Percentiles rank a stretch among this genome's conserved stretches.
Conservation (phyloP, 1,140 invertebrate species). For the Luehdorfia chinensis region DNA sequence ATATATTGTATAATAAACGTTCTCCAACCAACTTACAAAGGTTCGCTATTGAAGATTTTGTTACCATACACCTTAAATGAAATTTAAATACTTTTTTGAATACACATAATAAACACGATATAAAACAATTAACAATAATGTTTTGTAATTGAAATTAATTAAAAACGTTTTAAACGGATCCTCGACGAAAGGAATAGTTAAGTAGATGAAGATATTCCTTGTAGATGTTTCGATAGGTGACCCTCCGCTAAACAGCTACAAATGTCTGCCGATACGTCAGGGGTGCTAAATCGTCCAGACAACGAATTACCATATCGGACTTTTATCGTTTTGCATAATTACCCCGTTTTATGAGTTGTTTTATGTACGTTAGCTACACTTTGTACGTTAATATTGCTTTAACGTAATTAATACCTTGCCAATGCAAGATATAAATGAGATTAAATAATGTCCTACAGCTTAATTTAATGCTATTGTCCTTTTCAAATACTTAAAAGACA, state of each 20-base stretch:
- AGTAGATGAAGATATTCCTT: slow-evolving; percentile 39
- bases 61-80: too few species aligned
- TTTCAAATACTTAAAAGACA: too few species aligned
- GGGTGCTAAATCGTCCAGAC: slow-evolving; percentile 68
- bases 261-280: slow-evolving; percentile 44
- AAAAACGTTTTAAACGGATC: slow-evolving; percentile 39
- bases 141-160: slow-evolving; percentile 26
- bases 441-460: too few species aligned
- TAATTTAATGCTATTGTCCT: too few species aligned
- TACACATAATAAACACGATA: slow-evolving; percentile 13
- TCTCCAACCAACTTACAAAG: too few species aligned
- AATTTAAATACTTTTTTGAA: too few species aligned
- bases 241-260: slow-evolving; percentile 42
- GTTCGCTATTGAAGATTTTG: too few species aligned
- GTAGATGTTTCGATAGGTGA: slow-evolving; percentile 51
- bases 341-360: slow-evolving; percentile 22
- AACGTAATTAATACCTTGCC: too few species aligned
- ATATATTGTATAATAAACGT: too few species aligned
- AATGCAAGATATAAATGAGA: too few species aligned
- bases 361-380: slow-evolving; percentile 10
- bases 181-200: slow-evolving; percentile 51
- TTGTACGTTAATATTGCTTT: slow-evolving; percentile 10
- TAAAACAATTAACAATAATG: slow-evolving; percentile 17
- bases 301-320: slow-evolving; percentile 64
- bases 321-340: slow-evolving; percentile 64